Evolutionary conservation across 30 jellyfish, hydroid and myxozoan genomes (phyloP), one percentile per base, ranked within the genome.

Genomic region (Aurelia coerulea): DNA sequence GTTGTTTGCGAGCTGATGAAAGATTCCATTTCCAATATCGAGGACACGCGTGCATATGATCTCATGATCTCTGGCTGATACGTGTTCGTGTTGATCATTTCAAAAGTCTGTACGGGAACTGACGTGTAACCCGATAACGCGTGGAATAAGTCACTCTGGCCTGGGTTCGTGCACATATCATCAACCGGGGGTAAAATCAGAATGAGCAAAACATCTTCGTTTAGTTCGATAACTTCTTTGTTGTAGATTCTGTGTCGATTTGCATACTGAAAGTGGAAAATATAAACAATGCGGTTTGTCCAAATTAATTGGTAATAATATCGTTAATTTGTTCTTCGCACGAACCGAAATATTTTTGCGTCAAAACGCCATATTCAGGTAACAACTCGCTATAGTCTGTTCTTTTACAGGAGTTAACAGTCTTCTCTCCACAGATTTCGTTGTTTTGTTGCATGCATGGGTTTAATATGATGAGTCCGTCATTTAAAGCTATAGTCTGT

Each of bases 31-130:
- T 95, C 99, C 15, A 95, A 83, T 0, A 95, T 72, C 64, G 97
- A 83, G 56, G 99, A 95, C 70, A 90, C 79, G 65, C 99, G 88
- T 8, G 97, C 95, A 78, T 95, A 95, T 0, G 95, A 60, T 68
- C 96, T 73, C 99, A 95, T 95, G 16, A 95, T 68, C 13, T 95
- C 95, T 17, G 98, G 99, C 84, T 95, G 99, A 70, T 90, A 95
- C 6, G 97, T 80, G 86, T 80, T 87, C 89, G 92, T 95, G 72
- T 90, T 95, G 64, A 75, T 78, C 96, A 95, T 90, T 81, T 95
- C 99, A 65, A 95, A 95, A 13, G 97, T 79, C 70, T 95, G 97
- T 58, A 95, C 96, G 62, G 99, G 99, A 5, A 95, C 60, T 2
- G 98, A 65, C 8, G 94, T 53, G 81, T 76, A 95, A 53, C 97